Evolutionary conservation across 2,797 vertebrate species (phyloP), one percentile per base, ranked within the genome.

Genomic region (Labeo calbasu): DNA sequence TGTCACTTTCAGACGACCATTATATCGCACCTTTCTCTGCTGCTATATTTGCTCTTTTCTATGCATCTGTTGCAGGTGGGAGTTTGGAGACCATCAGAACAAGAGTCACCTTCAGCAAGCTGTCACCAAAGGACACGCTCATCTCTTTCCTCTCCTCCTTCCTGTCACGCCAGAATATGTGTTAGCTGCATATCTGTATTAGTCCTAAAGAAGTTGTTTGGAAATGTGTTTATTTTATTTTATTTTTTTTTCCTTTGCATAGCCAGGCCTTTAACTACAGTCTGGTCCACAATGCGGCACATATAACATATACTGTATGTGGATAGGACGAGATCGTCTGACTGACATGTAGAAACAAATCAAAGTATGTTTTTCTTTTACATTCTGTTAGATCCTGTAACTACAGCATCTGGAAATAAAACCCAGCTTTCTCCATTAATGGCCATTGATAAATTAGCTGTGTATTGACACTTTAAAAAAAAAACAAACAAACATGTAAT

Each of bases 71-170:
- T 79, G 76, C 77, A 83, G 75, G 82, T 75, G 78, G 85, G 36
- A 73, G 83, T 86, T 86, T 68, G 80, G 77, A 83, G 79, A 84
- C 75, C 82, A 25, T 86, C 79, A 68, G 75, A 87, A 86, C 61
- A 84, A 81, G 73, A 86, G 88, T 87, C 82, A 89, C 82, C 87
- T 88, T 88, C 87, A 87, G 76, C 80, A 85, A 76, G 72, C 78
- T 81, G 84, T 85, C 85, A 83, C 83, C 53, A 80, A 78, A 84
- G 75, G 81, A 81, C 61, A 84, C 65, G 65, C 68, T 86, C 71
- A 76, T 85, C 81, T 83, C 55, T 75, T 72, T 68, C 69, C 85
- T 81, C 59, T 78, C 21, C 59, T 81, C 81, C 73, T 80, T 25
- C 66, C 71, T 65, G 66, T 84, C 82, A 84, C 66, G 71, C 46